Evolutionary conservation across 2,113 vertebrate genomes (phyloP).

Genomic region (Pelodiscus sinensis): DNA sequence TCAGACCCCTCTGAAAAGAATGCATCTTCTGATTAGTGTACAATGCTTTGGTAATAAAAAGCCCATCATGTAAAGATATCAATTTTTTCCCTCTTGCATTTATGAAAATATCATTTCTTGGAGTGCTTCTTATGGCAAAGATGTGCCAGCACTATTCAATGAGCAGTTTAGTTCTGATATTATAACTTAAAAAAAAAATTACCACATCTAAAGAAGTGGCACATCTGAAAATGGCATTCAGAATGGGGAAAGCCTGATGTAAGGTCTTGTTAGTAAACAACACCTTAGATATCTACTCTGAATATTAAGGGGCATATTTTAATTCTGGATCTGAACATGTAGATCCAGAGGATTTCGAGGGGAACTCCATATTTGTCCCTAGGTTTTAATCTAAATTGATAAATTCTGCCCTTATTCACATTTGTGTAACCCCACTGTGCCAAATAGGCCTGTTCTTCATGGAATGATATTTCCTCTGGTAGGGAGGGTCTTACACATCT

Average conservation of each 20-base stretch:
- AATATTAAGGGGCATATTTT: slow-evolving; percentile 2
- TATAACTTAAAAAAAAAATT: not conserved
- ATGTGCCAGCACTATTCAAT: not conserved
- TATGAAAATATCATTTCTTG: not conserved
- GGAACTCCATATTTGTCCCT: not conserved
- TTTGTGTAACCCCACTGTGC: not conserved
- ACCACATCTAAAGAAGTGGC: not conserved
- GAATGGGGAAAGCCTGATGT: not conserved
- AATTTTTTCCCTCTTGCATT: not conserved
- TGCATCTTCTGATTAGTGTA: not conserved
- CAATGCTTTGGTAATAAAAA: not conserved
- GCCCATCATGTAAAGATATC: not conserved
- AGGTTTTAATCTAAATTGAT: not conserved
- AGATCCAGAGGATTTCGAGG: not conserved
- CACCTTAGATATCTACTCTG: not conserved
- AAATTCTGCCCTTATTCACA: not conserved
- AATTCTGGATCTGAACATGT: not conserved
- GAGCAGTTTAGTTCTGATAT: not conserved
- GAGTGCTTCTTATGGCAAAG: not conserved
- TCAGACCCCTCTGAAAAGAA: not conserved
- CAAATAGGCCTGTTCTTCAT: not conserved
- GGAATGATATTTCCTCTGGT: not conserved
- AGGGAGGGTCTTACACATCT: not conserved
- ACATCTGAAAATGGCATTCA: not conserved
- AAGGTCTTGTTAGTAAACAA: slow-evolving; percentile 13